phyloP scores from a whole-genome alignment of 2,797 vertebrate species.

The Artibeus lituratus region DNA sequence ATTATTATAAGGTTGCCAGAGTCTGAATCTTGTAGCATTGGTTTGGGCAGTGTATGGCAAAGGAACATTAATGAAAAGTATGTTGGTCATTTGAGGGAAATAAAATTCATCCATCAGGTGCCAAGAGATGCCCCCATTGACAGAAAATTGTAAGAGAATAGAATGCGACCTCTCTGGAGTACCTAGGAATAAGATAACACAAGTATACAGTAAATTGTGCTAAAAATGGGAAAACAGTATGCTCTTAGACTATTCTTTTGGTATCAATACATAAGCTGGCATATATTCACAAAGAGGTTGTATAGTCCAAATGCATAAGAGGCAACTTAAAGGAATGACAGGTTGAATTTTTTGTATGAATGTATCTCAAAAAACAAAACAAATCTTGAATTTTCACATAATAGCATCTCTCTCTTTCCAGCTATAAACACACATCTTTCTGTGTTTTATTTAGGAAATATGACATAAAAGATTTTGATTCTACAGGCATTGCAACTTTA shows the following conservation, averaged over 20 bases:
- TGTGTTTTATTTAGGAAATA: slow-evolving; percentile 17
- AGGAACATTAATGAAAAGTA: slow-evolving; percentile 94
- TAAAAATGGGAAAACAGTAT: not conserved
- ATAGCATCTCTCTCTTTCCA: not conserved
- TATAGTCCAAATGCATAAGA: not conserved
- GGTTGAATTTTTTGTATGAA: not conserved
- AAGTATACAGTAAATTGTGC: not conserved
- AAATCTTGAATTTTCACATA: not conserved
- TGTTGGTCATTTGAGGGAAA: slow-evolving; percentile 94
- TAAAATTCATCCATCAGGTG: slow-evolving; percentile 97
- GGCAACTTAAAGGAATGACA: not conserved
- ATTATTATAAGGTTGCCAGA: slow-evolving; percentile 98
- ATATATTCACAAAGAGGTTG: not conserved
- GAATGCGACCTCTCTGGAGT: slow-evolving; percentile 96
- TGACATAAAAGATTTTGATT: not conserved
- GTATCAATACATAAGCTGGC: not conserved
- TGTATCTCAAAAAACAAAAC: not conserved
- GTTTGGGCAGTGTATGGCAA: slow-evolving; percentile 92
- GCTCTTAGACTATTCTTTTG: not conserved
- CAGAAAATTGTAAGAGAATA: slow-evolving; percentile 94
- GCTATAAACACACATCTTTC: not conserved
- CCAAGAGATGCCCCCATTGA: slow-evolving; percentile 97
- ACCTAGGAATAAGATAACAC: slow-evolving; percentile 81
- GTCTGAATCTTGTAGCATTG: slow-evolving; percentile 94
- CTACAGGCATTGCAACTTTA: not conserved